These are phyloP conservation scores for Mesocricetus auratus DNA, from an alignment of 2,113 vertebrate genomes.

Conservation along the genomic window DNA sequence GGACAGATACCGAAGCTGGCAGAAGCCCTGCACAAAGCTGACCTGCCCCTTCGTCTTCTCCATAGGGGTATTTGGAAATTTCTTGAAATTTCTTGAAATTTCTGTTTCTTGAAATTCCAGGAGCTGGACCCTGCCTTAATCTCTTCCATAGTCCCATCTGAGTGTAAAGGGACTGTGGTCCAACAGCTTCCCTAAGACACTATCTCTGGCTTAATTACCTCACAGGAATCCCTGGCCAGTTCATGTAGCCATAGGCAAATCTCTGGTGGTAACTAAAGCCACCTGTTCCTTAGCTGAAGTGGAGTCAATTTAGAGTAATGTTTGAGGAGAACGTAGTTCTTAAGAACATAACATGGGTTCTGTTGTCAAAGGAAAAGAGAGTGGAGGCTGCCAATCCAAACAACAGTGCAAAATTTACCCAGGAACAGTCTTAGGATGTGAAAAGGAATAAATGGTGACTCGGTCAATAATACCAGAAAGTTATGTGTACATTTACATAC, in stretches of 20 bases:
- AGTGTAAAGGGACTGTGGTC: neutral
- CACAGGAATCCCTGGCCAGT: neutral
- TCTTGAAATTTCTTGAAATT: slow-evolving; percentile 45
- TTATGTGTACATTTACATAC: neutral
- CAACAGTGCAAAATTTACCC: neutral
- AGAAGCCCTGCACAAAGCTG: neutral
- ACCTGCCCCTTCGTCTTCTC: neutral
- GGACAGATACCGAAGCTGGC: neutral
- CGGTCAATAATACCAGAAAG: neutral
- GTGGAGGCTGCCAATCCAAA: neutral
- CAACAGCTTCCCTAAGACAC: neutral
- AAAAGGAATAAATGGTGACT: neutral
- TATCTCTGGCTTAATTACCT: slow-evolving; percentile 2
- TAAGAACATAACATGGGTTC: neutral
- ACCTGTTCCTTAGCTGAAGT: neutral
- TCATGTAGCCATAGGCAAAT: neutral
- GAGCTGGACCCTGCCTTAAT: neutral
- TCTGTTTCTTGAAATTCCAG: slow-evolving; percentile 32
- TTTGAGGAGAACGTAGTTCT: neutral
- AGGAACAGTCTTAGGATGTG: neutral
- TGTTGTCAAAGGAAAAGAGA: neutral
- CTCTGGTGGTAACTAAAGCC: slow-evolving; percentile 21
- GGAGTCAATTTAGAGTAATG: neutral
- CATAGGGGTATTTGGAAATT: neutral
- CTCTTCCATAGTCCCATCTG: slow-evolving; percentile 29